Evolutionary conservation across 2,113 vertebrate species (phyloP).

Genomic region (Albula glossodonta): DNA sequence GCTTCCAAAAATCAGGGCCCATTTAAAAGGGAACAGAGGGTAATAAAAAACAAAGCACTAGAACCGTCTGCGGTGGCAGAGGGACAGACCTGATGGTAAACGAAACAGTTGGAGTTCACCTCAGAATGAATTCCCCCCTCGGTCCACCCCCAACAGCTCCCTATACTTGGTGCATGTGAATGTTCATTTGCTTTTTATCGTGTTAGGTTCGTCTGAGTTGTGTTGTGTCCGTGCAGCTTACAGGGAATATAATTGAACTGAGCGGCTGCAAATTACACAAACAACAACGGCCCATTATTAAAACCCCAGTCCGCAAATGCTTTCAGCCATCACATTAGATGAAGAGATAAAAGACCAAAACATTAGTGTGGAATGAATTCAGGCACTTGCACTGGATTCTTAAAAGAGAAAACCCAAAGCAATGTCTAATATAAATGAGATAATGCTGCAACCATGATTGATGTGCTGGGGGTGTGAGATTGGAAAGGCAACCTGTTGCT

Average conservation of each 20-base stretch:
- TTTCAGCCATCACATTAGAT: conserved; percentile 19
- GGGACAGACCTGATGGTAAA: background rate
- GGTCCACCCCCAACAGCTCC: too few relatives aligned
- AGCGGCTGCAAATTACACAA: conserved; percentile 16
- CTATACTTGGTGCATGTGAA: background rate
- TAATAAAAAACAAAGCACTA: conserved; percentile 17
- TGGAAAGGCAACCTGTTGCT: conserved; percentile 33
- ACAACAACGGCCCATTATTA: conserved; percentile 20
- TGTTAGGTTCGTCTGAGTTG: background rate
- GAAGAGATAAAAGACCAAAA: conserved; percentile 13
- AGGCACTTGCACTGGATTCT: background rate
- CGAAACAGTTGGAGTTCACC: background rate
- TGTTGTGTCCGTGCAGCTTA: background rate
- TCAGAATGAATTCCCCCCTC: background rate
- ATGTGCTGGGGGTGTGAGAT: background rate
- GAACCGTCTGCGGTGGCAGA: background rate
- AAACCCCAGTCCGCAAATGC: background rate
- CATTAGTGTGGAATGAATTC: background rate
- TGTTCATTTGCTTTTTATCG: background rate
- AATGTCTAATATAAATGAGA: conserved; percentile 15
- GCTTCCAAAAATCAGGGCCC: conserved; percentile 2
- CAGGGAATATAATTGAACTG: background rate
- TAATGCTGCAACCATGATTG: conserved; percentile 21
- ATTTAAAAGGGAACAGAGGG: conserved; percentile 16
- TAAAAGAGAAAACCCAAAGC: conserved; percentile 8